Evolutionary conservation across 1,140 invertebrate genomes (phyloP).

Genomic region (Copidosoma floridanum): DNA sequence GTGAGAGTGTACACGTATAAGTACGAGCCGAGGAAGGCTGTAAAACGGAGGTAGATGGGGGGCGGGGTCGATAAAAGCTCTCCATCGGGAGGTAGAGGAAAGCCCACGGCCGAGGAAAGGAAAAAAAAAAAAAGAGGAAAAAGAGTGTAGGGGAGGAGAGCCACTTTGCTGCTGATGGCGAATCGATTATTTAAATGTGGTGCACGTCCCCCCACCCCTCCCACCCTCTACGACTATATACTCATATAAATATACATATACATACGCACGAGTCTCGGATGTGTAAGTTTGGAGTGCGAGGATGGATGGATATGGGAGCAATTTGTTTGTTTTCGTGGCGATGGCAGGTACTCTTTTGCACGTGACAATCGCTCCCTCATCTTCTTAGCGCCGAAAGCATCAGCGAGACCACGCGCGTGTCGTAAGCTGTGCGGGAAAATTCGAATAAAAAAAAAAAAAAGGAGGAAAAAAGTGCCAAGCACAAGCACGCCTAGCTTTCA

Average conservation of each 20-base stretch:
- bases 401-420: constrained; percentile 7
- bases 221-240: too few species aligned
- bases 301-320: not conserved
- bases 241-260: too few species aligned
- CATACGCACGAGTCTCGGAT: too few species aligned
- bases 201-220: too few species aligned
- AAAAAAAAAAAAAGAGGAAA: not conserved
- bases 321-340: too few species aligned
- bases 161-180: constrained; percentile 7
- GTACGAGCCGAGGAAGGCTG: constrained; percentile 3
- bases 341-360: too few species aligned
- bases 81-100: not conserved
- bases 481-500: too few species aligned
- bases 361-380: too few species aligned
- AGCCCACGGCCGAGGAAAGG: not conserved
- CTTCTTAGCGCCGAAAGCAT: too few species aligned
- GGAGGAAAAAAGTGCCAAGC: constrained; percentile 19
- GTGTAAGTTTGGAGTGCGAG: too few species aligned
- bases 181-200: constrained; percentile 39
- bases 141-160: not conserved
- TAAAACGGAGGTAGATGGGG: constrained; percentile 2
- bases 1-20: too few species aligned
- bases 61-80: constrained; percentile 16
- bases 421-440: constrained; percentile 17
- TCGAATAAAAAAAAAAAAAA: too few species aligned